Evolutionary conservation across 2,797 vertebrate genomes (phyloP).

Genomic region (Lutjanus campechanus): DNA sequence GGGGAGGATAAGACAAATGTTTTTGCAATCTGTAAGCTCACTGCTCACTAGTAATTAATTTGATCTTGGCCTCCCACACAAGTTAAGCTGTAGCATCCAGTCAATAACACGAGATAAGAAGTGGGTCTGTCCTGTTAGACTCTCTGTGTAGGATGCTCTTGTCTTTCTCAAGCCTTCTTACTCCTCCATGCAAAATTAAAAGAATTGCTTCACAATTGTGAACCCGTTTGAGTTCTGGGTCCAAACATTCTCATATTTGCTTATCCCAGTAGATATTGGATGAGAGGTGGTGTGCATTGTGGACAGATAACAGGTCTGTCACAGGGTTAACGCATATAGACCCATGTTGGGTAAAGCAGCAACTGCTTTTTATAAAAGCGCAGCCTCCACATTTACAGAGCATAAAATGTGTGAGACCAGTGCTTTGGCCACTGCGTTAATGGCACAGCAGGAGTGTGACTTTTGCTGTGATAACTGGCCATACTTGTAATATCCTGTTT

Average conservation of each 20-base stretch:
- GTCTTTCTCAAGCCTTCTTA: background rate
- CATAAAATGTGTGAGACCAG: background rate
- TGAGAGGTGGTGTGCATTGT: background rate
- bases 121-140: background rate
- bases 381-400: background rate
- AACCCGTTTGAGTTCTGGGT: background rate
- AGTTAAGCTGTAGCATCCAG: background rate
- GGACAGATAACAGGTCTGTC: background rate
- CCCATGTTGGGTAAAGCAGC: background rate
- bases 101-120: background rate
- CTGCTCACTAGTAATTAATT: background rate
- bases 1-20: too few species aligned
- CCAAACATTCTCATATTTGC: background rate
- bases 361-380: background rate
- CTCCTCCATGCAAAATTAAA: background rate
- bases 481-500: slow-evolving; percentile 33
- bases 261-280: background rate
- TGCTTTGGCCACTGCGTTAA: background rate
- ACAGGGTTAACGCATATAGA: too few species aligned
- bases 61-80: background rate
- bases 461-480: slow-evolving; percentile 1
- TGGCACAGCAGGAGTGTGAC: slow-evolving; percentile 25
- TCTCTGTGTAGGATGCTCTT: background rate
- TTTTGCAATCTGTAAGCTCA: too few species aligned
- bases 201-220: background rate